Evolutionary conservation across 2,113 vertebrate genomes (phyloP).

Genomic region (Turnix velox): DNA sequence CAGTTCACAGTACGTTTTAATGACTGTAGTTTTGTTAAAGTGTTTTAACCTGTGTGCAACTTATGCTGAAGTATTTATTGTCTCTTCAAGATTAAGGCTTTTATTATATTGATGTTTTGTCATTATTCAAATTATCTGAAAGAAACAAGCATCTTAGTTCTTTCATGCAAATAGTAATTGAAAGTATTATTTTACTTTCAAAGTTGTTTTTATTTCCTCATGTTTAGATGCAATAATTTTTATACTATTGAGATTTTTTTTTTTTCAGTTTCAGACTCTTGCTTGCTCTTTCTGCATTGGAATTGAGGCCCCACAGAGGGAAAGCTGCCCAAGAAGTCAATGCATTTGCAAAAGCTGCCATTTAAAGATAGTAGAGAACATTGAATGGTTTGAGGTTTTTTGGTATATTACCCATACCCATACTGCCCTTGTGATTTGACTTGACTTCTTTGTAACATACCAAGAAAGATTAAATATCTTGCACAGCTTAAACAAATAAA

Average conservation of each 20-base stretch:
- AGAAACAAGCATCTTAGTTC: background rate
- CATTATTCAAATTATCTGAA: background rate
- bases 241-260: background rate
- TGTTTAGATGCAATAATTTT: background rate
- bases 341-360: background rate
- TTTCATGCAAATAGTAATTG: background rate
- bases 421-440: background rate
- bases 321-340: background rate
- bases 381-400: background rate
- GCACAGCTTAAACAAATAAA: background rate
- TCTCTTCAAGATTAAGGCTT: background rate
- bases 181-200: background rate
- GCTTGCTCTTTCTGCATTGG: background rate
- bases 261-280: background rate
- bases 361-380: background rate
- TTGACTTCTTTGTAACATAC: background rate
- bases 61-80: background rate
- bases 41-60: background rate
- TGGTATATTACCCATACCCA: fast-evolving
- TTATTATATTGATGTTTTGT: background rate
- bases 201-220: background rate
- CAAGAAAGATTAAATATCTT: background rate
- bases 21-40: background rate
- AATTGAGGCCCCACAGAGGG: background rate
- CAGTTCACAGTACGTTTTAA: background rate